These are phyloP conservation scores for Periophthalmodon schlosseri DNA, from an alignment of 2,113 vertebrate genomes.

Conservation along the genomic window DNA sequence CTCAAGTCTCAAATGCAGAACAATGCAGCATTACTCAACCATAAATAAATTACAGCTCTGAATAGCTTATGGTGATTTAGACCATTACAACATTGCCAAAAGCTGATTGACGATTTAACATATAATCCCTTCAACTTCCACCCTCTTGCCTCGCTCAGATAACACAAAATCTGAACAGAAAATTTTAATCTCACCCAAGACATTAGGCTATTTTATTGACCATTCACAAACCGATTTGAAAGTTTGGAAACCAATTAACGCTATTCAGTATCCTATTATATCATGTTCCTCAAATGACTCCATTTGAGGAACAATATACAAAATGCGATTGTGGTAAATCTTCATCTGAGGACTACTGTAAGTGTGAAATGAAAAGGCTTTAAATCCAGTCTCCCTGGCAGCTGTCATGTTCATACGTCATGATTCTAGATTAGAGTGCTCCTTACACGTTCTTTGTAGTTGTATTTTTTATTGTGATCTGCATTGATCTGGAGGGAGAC, in stretches of 20 bases:
- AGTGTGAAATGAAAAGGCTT: background rate
- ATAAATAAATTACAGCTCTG: too few relatives aligned
- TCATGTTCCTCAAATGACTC: background rate
- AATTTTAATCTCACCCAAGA: background rate
- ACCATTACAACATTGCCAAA: too few relatives aligned
- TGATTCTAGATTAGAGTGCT: slow-evolving; percentile 3
- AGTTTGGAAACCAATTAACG: background rate
- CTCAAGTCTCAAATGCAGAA: too few relatives aligned
- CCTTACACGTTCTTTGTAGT: slow-evolving; percentile 26
- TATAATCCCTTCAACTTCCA: too few relatives aligned
- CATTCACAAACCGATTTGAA: background rate
- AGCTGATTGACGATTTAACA: too few relatives aligned
- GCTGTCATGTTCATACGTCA: slow-evolving; percentile 30
- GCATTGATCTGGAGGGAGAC: slow-evolving; percentile 38
- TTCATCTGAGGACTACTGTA: background rate
- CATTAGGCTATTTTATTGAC: background rate
- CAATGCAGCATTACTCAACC: too few relatives aligned
- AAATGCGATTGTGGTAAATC: background rate
- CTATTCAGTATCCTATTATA: background rate
- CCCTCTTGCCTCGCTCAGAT: too few relatives aligned
- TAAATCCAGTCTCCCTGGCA: slow-evolving; percentile 16
- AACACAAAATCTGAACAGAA: too few relatives aligned
- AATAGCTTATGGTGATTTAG: too few relatives aligned
- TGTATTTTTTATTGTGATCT: slow-evolving; percentile 34
- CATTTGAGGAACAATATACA: background rate